phyloP scores from a whole-genome alignment of 1,140 invertebrate species.

The Leguminivora glycinivorella region DNA sequence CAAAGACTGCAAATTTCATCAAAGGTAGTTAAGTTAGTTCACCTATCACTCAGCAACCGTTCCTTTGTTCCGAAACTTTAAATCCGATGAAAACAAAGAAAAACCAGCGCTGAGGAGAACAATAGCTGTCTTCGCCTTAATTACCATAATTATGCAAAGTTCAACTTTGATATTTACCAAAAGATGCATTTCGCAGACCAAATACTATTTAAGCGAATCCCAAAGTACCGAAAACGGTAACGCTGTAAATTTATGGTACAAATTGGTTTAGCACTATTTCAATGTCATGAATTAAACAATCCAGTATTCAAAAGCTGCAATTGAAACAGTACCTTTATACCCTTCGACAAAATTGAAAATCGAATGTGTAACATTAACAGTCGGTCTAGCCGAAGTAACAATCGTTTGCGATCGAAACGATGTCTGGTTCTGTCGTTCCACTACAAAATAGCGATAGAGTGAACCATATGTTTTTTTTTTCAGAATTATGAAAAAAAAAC shows the following conservation, averaged over 20 bases:
- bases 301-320: background rate
- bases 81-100: background rate
- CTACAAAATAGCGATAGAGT: too few relatives aligned
- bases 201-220: background rate
- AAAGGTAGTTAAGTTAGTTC: too few relatives aligned
- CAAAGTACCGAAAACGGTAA: background rate
- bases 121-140: background rate
- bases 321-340: background rate
- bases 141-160: constrained; percentile 2
- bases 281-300: background rate
- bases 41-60: too few relatives aligned
- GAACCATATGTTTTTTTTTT: too few relatives aligned
- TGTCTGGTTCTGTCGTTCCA: too few relatives aligned
- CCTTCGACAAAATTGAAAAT: background rate
- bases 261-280: background rate
- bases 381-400: too few relatives aligned
- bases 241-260: background rate
- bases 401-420: too few relatives aligned
- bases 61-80: background rate
- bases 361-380: background rate
- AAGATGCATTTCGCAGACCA: background rate
- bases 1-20: too few relatives aligned
- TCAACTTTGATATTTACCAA: background rate
- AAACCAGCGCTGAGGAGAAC: background rate
- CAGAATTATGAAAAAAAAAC: too few relatives aligned